Percentiles rank a stretch among this genome's conserved stretches.
phyloP scores from a whole-genome alignment of 2,888 invertebrate genomes.

The Ichneumoninae sp. region DNA sequence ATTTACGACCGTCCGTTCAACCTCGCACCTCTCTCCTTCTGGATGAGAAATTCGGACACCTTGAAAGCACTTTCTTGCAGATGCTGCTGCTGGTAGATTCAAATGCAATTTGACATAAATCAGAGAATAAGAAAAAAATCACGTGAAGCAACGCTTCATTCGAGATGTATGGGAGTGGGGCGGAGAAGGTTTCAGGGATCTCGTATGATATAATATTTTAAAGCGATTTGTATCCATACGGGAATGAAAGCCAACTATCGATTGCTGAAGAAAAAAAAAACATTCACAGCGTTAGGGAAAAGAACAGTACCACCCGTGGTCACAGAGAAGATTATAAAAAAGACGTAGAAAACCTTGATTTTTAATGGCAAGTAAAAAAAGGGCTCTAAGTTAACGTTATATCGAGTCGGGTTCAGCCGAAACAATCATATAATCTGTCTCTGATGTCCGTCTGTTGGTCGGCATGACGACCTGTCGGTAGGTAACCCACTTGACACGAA shows the following conservation, averaged over 20 bases:
- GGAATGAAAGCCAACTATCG: not conserved
- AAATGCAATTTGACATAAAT: slow-evolving; percentile 67
- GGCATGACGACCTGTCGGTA: not conserved
- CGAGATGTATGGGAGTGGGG: slow-evolving; percentile 28
- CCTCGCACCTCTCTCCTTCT: slow-evolving; percentile 45
- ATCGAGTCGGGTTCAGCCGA: too few species aligned
- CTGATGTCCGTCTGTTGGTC: not conserved
- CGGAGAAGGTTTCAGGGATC: not conserved
- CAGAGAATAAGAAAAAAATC: slow-evolving; percentile 53
- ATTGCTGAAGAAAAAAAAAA: not conserved
- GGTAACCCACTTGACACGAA: not conserved
- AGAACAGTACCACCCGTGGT: not conserved
- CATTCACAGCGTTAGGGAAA: not conserved
- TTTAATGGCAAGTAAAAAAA: not conserved
- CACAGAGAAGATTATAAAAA: too few species aligned
- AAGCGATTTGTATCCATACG: slow-evolving; percentile 45
- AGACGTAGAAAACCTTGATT: not conserved
- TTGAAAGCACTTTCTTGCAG: slow-evolving; percentile 59
- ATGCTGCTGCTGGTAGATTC: slow-evolving; percentile 56
- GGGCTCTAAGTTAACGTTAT: not conserved
- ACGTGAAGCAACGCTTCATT: slow-evolving; percentile 35
- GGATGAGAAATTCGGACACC: slow-evolving; percentile 58
- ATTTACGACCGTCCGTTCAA: slow-evolving; percentile 49
- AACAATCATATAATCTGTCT: not conserved
- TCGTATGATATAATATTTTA: slow-evolving; percentile 25